phyloP scores from a whole-genome alignment of 2,888 invertebrate genomes.

The Malachius bipustulatus region DNA sequence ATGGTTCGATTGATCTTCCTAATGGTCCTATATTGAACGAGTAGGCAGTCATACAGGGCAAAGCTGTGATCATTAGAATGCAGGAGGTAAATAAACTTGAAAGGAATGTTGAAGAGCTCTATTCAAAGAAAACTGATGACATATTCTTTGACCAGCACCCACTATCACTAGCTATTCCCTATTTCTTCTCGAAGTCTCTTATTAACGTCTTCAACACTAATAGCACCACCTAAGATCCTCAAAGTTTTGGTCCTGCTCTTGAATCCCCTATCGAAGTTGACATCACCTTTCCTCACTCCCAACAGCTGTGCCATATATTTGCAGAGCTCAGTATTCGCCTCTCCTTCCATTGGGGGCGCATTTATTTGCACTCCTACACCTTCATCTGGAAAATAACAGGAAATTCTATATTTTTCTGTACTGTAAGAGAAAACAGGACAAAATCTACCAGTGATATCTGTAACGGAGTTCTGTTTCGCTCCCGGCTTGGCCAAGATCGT shows the following conservation, averaged over 20 bases:
- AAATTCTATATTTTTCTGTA: slow-evolving; percentile 12
- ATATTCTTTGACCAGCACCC: too few relatives aligned
- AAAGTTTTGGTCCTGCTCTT: slow-evolving; percentile 47
- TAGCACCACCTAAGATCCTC: slow-evolving; percentile 38
- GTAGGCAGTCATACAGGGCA: too few relatives aligned
- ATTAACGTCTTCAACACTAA: slow-evolving; percentile 39
- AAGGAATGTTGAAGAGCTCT: too few relatives aligned
- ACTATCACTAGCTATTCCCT: too few relatives aligned
- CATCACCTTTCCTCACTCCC: slow-evolving; percentile 55
- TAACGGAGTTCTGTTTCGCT: slow-evolving; percentile 56
- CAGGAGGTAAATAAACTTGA: too few relatives aligned
- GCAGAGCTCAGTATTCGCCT: slow-evolving; percentile 65
- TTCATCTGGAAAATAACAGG: slow-evolving; percentile 46
- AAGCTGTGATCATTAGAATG: too few relatives aligned
- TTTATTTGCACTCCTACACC: slow-evolving; percentile 64
- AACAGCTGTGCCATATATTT: slow-evolving; percentile 59
- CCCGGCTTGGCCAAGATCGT: slow-evolving; percentile 63
- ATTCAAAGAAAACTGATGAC: too few relatives aligned
- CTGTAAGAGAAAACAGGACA: slow-evolving; percentile 18
- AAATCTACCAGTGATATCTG: slow-evolving; percentile 26
- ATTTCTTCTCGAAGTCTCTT: too few relatives aligned
- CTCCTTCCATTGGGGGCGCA: slow-evolving; percentile 71
- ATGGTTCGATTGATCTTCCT: too few relatives aligned
- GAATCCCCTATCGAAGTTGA: slow-evolving; percentile 49
- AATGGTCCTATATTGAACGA: too few relatives aligned